These are phyloP conservation scores for Lucifuga dentata DNA, from an alignment of 2,113 vertebrate species.

Conservation along the genomic window DNA sequence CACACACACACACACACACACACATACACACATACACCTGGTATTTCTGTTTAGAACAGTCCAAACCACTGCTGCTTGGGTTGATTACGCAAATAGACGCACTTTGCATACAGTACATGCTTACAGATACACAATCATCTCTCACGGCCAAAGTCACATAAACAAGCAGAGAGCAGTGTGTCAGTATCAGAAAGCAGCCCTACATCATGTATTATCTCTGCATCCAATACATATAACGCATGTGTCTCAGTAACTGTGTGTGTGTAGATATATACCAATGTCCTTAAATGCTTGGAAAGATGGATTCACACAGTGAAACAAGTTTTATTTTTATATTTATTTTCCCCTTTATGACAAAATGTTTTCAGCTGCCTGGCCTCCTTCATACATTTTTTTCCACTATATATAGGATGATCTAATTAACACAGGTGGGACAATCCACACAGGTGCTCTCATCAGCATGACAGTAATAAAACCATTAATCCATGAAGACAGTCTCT, in stretches of 20 bases:
- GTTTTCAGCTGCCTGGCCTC: constrained; percentile 1
- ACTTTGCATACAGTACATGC: constrained; percentile 50
- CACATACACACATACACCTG: constrained; percentile 59
- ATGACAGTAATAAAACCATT: constrained; percentile 12
- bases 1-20: constrained; percentile 10
- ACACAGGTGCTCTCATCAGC: constrained; percentile 13
- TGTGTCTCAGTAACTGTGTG: too few species aligned
- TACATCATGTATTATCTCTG: constrained; percentile 6
- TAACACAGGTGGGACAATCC: constrained; percentile 8
- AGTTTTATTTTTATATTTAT: too few species aligned
- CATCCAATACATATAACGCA: too few species aligned
- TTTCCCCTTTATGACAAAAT: background rate
- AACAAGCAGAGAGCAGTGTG: constrained; percentile 21
- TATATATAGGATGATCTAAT: constrained; percentile 27
- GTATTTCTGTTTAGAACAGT: constrained; percentile 58
- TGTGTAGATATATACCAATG: too few species aligned
- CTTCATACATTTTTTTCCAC: background rate
- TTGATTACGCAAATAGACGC: constrained; percentile 43
- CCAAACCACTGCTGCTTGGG: constrained; percentile 26
- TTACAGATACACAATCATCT: constrained; percentile 46
- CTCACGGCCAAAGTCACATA: constrained; percentile 13
- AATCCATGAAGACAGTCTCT: background rate
- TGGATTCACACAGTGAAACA: too few species aligned
- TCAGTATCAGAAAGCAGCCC: background rate
- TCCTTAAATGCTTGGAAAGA: too few species aligned